Percentiles rank a stretch among this genome's conserved stretches.
Conservation (phyloP, 2,888 invertebrate genomes). For the Lepidochitona cinerea region DNA sequence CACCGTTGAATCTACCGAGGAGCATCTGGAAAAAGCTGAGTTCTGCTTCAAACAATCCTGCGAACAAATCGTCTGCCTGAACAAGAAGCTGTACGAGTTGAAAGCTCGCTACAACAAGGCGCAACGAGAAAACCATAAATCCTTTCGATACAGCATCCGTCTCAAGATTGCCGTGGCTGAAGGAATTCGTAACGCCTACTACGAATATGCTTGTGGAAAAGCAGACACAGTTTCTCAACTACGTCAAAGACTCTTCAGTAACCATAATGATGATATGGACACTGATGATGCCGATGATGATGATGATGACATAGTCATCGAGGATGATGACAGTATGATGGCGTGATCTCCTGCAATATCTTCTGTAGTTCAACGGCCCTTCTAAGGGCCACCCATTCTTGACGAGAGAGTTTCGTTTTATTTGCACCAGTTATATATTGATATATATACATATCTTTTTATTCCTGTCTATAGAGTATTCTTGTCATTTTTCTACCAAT, state of each 20-base stretch:
- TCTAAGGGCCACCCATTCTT: background rate
- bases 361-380: background rate
- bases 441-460: too few species aligned
- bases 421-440: too few species aligned
- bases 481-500: too few species aligned
- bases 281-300: background rate
- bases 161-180: background rate
- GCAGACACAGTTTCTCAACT: background rate
- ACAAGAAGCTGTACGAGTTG: background rate
- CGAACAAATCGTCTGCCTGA: background rate
- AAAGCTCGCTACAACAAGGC: background rate
- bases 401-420: too few species aligned
- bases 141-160: background rate
- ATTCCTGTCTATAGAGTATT: too few species aligned
- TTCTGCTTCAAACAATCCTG: constrained; percentile 1
- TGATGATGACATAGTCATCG: background rate
- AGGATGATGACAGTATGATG: background rate
- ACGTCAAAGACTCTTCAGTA: background rate
- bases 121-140: background rate
- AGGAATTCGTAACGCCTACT: background rate
- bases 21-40: background rate
- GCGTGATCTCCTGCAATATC: too few species aligned
- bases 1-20: background rate
- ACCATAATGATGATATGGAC: background rate
- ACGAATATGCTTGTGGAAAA: background rate